A percentile compares a stretch with the other conserved stretches of the same genome.
These are phyloP conservation scores for Pygocentrus nattereri DNA, from an alignment of 2,797 vertebrate species.

Conservation along the genomic window DNA sequence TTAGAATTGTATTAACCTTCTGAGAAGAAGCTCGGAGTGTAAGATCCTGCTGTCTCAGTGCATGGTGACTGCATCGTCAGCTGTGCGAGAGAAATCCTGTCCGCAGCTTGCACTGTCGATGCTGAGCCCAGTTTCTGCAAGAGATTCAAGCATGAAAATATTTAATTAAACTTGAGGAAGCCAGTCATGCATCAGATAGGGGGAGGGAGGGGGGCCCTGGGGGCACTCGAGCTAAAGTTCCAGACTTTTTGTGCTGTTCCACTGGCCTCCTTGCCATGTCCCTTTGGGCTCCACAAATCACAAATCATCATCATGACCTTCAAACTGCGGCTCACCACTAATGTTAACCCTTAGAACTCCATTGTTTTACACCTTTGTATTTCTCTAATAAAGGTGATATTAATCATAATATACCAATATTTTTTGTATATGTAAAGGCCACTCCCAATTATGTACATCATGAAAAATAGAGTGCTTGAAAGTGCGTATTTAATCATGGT, in stretches of 20 bases:
- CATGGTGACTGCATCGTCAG: slow-evolving; percentile 46
- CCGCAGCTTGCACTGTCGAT: slow-evolving; percentile 50
- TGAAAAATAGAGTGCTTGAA: too few relatives aligned
- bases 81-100: slow-evolving; percentile 55
- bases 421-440: too few relatives aligned
- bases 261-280: slow-evolving; percentile 22
- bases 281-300: background rate
- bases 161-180: slow-evolving; percentile 79
- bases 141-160: slow-evolving; percentile 74
- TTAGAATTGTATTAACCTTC: slow-evolving; percentile 54
- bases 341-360: background rate
- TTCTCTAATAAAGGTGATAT: too few relatives aligned
- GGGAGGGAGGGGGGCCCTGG: slow-evolving; percentile 65
- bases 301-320: background rate
- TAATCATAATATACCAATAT: too few relatives aligned
- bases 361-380: too few relatives aligned
- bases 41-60: slow-evolving; percentile 42
- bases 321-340: background rate
- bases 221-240: background rate
- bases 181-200: slow-evolving; percentile 75
- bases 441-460: too few relatives aligned
- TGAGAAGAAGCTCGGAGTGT: slow-evolving; percentile 37
- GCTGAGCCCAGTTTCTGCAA: slow-evolving; percentile 63
- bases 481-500: too few relatives aligned
- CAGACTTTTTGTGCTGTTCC: slow-evolving; percentile 47